phyloP scores from a whole-genome alignment of 1,140 invertebrate species.

The Calycopis cecrops region DNA sequence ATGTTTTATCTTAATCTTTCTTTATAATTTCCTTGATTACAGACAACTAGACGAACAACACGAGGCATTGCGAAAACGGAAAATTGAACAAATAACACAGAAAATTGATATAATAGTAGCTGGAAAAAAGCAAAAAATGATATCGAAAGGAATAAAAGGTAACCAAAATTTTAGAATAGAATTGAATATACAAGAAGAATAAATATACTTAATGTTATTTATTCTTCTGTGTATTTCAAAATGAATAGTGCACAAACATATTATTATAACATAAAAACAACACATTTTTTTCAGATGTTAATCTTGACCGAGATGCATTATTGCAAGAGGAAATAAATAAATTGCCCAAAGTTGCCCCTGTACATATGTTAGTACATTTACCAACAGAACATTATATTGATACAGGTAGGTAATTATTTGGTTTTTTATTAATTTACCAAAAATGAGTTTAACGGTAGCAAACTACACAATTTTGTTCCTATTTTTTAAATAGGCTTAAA shows the following conservation, averaged over 20 bases:
- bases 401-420: conserved; percentile 33
- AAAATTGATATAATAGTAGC: conserved; percentile 70
- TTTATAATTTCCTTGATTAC: conserved; percentile 19
- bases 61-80: conserved; percentile 76
- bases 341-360: conserved; percentile 69
- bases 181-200: too few species aligned
- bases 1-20: too few species aligned
- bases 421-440: too few species aligned
- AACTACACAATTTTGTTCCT: too few species aligned
- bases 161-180: conserved; percentile 16
- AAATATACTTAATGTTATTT: too few species aligned
- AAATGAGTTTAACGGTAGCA: too few species aligned
- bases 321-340: conserved; percentile 79
- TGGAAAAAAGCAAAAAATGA: conserved; percentile 65
- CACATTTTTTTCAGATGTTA: conserved; percentile 41
- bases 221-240: too few species aligned
- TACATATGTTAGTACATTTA: conserved; percentile 75
- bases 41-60: conserved; percentile 73
- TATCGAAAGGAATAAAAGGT: conserved; percentile 60
- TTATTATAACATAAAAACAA: too few species aligned
- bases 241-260: too few species aligned
- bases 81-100: conserved; percentile 71
- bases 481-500: too few species aligned
- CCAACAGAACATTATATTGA: conserved; percentile 46
- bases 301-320: conserved; percentile 71